Base-by-base conservation (phyloP, 2,888 invertebrate genomes). In the Trissonchulus latispiculum region DNA sequence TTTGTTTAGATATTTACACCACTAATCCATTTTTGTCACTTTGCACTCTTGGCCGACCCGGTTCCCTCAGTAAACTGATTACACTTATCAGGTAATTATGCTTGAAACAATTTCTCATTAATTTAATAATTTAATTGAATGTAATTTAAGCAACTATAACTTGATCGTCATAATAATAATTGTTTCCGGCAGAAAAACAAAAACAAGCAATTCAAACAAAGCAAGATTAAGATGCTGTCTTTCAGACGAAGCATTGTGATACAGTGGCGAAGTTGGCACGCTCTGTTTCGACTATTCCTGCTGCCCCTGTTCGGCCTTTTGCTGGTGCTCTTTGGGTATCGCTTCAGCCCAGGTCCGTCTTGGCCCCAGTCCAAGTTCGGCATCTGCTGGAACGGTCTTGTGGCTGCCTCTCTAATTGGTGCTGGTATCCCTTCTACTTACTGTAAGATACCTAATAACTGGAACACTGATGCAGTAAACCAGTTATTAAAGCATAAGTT, bases 401-500 rank as follows among this genome's bases (percentile, higher is more conserved):
- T 88, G 32, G 89, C 88, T 1, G 87, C 88, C 1, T 90, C 90
- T 80, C 89, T 90, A 79, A 85, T 89, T 74, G 88, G 89, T 75
- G 89, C 90, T 73, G 86, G 89, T 81, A 89, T 89, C 77, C 89
- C 90, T 0, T 87, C 89, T 64, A 86, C 88, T 77, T 86, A 90
- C 75, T 90, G 90, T 90, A 85, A 88, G 89, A n/a, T n/a, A n/a
- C n/a, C n/a, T n/a, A n/a, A n/a, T n/a, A n/a, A n/a, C n/a, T n/a
- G n/a, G n/a, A n/a, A n/a, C n/a, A n/a, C n/a, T n/a, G n/a, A n/a
- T n/a, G n/a, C n/a, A n/a, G n/a, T n/a, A n/a, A n/a, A n/a, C n/a
- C n/a, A n/a, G n/a, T n/a, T n/a, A n/a, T n/a, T n/a, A n/a, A n/a
- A n/a, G n/a, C n/a, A n/a, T n/a, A n/a, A n/a, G n/a, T n/a, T n/a